Evolutionary conservation across 1,140 invertebrate species (phyloP).

Genomic region (Papilio glaucus): DNA sequence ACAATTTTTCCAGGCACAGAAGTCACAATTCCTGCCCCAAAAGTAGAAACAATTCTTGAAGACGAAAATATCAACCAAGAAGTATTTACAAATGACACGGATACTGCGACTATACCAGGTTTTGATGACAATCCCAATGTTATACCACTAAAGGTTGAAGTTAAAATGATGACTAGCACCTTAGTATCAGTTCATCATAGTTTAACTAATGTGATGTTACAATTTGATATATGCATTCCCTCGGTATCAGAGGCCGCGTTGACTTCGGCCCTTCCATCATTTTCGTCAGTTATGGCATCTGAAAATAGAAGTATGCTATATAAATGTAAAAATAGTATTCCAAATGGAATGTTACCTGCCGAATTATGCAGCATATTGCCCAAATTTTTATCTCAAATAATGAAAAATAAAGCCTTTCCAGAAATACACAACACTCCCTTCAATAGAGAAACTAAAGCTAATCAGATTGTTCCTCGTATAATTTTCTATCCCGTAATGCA

Average conservation of each 20-base stretch:
- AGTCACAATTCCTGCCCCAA: neutral
- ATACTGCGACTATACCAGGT: slow-evolving; percentile 53
- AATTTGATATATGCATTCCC: slow-evolving; percentile 66
- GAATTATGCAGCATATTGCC: slow-evolving; percentile 70
- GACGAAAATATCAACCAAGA: slow-evolving; percentile 32
- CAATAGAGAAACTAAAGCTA: slow-evolving; percentile 38
- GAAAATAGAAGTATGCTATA: slow-evolving; percentile 59
- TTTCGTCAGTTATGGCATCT: slow-evolving; percentile 48
- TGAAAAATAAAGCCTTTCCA: slow-evolving; percentile 40
- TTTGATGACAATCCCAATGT: slow-evolving; percentile 55
- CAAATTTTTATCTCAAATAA: slow-evolving; percentile 56
- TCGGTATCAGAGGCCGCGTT: slow-evolving; percentile 37
- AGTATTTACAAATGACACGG: slow-evolving; percentile 38
- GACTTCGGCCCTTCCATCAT: slow-evolving; percentile 42
- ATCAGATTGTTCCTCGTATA: slow-evolving; percentile 42
- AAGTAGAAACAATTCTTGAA: slow-evolving; percentile 8
- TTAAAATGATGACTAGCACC: slow-evolving; percentile 63
- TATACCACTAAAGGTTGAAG: slow-evolving; percentile 47
- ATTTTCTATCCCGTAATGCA: slow-evolving; percentile 16
- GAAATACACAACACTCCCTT: neutral
- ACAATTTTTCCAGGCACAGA: neutral
- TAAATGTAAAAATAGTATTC: slow-evolving; percentile 64
- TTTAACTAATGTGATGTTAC: slow-evolving; percentile 62
- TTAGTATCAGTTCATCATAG: slow-evolving; percentile 67
- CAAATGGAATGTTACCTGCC: slow-evolving; percentile 65